phyloP scores from a whole-genome alignment of 2,797 vertebrate genomes.

The Sylvia borin region DNA sequence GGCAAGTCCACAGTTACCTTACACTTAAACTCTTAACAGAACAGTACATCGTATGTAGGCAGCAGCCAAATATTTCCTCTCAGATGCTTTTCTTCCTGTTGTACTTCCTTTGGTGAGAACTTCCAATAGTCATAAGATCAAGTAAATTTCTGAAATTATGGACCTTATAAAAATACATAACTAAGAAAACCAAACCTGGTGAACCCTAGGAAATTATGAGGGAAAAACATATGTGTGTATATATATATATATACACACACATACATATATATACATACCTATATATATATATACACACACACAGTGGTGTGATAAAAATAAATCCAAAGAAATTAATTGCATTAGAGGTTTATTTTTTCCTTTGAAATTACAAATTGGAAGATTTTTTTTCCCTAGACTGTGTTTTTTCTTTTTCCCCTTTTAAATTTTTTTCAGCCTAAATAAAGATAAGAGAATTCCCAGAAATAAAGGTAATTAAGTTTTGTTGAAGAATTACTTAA shows the following conservation, averaged over 20 bases:
- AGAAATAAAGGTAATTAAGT: not conserved
- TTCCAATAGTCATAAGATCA: not conserved
- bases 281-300: no score
- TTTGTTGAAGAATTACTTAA: not conserved
- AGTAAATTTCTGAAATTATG: not conserved
- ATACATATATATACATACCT: rapidly evolving
- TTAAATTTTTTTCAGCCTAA: not conserved
- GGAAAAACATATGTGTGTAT: not conserved
- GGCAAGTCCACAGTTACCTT: not conserved
- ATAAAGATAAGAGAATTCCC: not conserved
- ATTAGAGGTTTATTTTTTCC: no score
- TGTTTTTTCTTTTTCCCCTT: no score
- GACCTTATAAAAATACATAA: not conserved
- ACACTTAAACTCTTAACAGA: not conserved
- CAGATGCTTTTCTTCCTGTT: not conserved
- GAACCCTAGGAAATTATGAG: not conserved
- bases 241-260: no score
- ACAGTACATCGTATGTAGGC: not conserved
- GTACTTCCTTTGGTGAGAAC: not conserved
- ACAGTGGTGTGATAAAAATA: not conserved
- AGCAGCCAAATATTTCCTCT: not conserved
- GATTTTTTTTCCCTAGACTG: rapidly evolving
- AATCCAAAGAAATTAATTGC: not conserved
- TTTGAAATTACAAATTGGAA: not conserved
- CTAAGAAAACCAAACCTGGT: not conserved